These are phyloP conservation scores for Bellardia bayeri DNA, from an alignment of 2,888 invertebrate genomes.

Conservation along the genomic window DNA sequence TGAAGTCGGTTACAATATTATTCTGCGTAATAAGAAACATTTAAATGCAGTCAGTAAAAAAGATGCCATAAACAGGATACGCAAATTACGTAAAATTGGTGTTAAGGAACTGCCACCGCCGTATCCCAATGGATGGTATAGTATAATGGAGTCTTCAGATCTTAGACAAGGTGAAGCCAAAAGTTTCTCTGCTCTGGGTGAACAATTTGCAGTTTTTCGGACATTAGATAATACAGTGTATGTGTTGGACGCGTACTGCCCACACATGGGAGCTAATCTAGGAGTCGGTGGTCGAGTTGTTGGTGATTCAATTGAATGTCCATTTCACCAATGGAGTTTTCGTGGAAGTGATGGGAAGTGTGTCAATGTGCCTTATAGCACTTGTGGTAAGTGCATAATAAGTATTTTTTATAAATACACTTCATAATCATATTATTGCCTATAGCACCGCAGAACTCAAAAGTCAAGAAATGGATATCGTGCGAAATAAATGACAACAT, in stretches of 20 bases:
- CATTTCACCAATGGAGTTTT: slow-evolving; percentile 95
- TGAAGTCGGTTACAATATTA: slow-evolving; percentile 75
- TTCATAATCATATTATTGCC: not conserved
- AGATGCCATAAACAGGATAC: slow-evolving; percentile 84
- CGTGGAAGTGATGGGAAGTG: slow-evolving; percentile 90
- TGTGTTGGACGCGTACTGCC: slow-evolving; percentile 94
- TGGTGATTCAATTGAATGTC: slow-evolving; percentile 93
- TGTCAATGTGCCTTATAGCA: slow-evolving; percentile 89
- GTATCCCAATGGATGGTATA: slow-evolving; percentile 96
- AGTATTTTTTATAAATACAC: no score
- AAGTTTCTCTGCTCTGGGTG: slow-evolving; percentile 88
- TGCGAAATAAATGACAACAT: slow-evolving; percentile 90
- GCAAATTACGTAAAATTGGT: slow-evolving; percentile 86
- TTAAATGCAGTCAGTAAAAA: slow-evolving; percentile 74
- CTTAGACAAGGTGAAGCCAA: slow-evolving; percentile 86
- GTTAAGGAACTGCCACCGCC: slow-evolving; percentile 89
- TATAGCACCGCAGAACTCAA: slow-evolving; percentile 89
- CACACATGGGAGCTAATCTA: slow-evolving; percentile 95
- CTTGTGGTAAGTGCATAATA: slow-evolving; percentile 82
- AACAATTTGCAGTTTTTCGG: slow-evolving; percentile 89
- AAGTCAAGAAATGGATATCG: slow-evolving; percentile 88
- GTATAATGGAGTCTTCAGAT: slow-evolving; percentile 88
- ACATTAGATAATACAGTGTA: slow-evolving; percentile 87
- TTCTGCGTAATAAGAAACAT: slow-evolving; percentile 58
- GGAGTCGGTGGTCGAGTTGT: slow-evolving; percentile 91